These are phyloP conservation scores for Neotoma lepida DNA, from an alignment of 2,113 vertebrate genomes.

Conservation along the genomic window DNA sequence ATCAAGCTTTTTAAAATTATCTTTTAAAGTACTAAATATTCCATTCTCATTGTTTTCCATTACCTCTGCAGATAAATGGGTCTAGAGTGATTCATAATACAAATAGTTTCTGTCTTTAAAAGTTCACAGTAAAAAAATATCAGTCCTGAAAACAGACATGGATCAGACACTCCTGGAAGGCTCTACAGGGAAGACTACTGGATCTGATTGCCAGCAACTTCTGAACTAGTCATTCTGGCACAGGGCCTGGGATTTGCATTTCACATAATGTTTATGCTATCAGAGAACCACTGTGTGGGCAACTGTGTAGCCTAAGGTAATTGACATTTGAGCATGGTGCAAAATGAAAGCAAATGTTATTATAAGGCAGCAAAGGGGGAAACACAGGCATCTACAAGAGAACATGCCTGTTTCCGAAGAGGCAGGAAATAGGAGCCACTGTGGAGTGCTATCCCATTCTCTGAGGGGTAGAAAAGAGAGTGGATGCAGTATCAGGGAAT, in stretches of 20 bases:
- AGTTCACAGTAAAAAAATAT: rapidly evolving
- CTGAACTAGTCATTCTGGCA: not conserved
- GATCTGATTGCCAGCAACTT: rapidly evolving
- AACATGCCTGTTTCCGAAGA: not conserved
- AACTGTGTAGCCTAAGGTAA: not conserved
- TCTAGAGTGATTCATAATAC: not conserved
- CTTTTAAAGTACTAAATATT: not conserved
- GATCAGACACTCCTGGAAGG: rapidly evolving
- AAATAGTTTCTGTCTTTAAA: not conserved
- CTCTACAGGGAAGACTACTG: too few species aligned
- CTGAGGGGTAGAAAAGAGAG: not conserved
- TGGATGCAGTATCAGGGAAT: too few species aligned
- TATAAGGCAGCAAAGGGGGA: not conserved
- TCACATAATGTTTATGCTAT: not conserved
- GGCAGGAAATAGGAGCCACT: not conserved
- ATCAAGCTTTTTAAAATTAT: not conserved
- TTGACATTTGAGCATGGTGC: not conserved
- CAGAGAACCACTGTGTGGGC: not conserved
- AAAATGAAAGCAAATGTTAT: not conserved
- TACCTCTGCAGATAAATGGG: too few species aligned
- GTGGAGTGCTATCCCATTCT: not conserved
- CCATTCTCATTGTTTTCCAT: not conserved
- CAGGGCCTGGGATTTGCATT: not conserved
- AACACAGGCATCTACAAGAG: rapidly evolving
- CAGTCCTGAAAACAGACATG: rapidly evolving